These are phyloP conservation scores for Myiozetetes cayanensis DNA, from an alignment of 2,113 vertebrate genomes.

Conservation along the genomic window DNA sequence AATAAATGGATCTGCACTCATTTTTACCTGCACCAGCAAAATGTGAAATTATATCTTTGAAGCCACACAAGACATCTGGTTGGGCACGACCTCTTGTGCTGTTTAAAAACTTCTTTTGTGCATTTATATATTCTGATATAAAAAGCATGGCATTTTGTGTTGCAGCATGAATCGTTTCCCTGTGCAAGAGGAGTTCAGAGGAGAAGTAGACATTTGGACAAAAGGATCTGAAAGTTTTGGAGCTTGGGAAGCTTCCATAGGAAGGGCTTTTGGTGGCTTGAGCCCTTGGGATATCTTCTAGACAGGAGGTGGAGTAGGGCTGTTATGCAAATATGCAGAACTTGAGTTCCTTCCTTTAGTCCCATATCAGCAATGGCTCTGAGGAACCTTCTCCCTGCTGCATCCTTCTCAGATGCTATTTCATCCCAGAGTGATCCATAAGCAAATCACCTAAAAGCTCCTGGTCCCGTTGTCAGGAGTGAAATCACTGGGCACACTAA, in stretches of 20 bases:
- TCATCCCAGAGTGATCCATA: not conserved
- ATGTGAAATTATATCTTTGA: not conserved
- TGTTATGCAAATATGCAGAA: not conserved
- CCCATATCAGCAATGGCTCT: not conserved
- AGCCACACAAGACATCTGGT: not conserved
- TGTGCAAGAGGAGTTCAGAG: not conserved
- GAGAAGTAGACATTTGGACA: not conserved
- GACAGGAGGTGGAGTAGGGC: not conserved
- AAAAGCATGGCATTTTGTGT: not conserved
- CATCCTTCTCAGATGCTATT: not conserved
- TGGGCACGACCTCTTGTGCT: not conserved
- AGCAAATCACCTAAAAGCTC: not conserved
- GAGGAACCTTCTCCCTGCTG: not conserved
- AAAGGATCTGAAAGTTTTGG: not conserved
- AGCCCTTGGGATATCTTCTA: not conserved
- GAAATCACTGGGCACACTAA: not conserved
- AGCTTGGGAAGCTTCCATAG: not conserved
- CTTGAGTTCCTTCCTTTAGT: not conserved
- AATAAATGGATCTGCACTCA: not conserved
- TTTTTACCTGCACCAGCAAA: not conserved
- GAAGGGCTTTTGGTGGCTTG: not conserved
- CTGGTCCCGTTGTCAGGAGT: not conserved
- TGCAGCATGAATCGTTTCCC: not conserved
- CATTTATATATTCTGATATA: not conserved
- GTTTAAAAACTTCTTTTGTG: not conserved